A percentile compares a stretch with the other conserved stretches of the same genome.
phyloP scores from a whole-genome alignment of 2,113 vertebrate species.

The Sprattus sprattus region DNA sequence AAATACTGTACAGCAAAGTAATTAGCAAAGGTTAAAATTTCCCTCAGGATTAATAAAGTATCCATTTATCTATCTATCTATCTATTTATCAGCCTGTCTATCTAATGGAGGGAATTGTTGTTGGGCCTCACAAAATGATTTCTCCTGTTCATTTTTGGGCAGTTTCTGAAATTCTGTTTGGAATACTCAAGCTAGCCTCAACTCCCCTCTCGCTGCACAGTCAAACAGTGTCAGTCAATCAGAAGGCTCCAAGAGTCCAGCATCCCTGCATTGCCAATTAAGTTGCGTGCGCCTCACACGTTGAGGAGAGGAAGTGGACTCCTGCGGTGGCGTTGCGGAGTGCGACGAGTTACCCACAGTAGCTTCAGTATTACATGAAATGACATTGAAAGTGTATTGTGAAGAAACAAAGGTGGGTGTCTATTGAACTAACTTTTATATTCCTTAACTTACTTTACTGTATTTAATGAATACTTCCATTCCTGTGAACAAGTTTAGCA shows the following conservation, averaged over 20 bases:
- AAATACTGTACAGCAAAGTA: too few species aligned
- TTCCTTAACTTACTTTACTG: neutral
- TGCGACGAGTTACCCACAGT: too few species aligned
- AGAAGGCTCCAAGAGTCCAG: neutral
- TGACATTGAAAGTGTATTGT: neutral
- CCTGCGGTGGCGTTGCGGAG: too few species aligned
- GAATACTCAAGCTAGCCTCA: neutral
- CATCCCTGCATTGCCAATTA: neutral
- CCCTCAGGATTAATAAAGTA: too few species aligned
- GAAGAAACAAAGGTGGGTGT: neutral
- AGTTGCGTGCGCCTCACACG: too few species aligned
- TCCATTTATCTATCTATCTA: too few species aligned
- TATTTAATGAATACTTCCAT: neutral
- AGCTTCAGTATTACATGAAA: neutral
- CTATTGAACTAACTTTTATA: neutral
- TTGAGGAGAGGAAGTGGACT: too few species aligned
- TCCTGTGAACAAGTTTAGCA: neutral
- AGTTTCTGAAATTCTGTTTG: neutral
- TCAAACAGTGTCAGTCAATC: neutral
- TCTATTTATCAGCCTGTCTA: too few species aligned
- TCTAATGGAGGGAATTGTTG: too few species aligned
- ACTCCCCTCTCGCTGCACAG: neutral
- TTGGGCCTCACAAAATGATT: neutral
- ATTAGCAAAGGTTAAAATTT: too few species aligned
- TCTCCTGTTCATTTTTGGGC: neutral